These are phyloP conservation scores for Eretmocerus hayati DNA, from an alignment of 2,888 invertebrate species.

Conservation along the genomic window DNA sequence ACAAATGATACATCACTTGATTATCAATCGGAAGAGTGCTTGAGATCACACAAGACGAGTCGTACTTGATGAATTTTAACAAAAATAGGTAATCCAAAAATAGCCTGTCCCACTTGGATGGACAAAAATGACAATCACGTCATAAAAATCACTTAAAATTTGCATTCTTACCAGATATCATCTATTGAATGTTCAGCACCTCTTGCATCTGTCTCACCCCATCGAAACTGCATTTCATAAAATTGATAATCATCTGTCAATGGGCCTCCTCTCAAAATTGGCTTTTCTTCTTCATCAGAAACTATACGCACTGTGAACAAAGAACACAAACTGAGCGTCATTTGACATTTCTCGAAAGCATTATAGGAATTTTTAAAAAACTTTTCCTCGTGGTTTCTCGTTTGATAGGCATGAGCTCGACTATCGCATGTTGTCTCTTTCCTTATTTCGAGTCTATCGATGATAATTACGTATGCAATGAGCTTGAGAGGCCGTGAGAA, in stretches of 20 bases:
- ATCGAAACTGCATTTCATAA: slow-evolving; percentile 31
- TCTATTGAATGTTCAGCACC: slow-evolving; percentile 34
- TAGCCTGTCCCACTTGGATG: not conserved
- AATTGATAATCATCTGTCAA: slow-evolving; percentile 28
- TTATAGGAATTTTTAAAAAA: too few species aligned
- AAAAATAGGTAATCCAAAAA: not conserved
- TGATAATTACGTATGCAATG: too few species aligned
- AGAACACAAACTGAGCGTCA: too few species aligned
- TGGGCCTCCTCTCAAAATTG: slow-evolving; percentile 29
- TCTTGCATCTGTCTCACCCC: slow-evolving; percentile 31
- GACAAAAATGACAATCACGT: not conserved
- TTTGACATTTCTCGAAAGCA: too few species aligned
- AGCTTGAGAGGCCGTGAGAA: too few species aligned
- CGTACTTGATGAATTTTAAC: not conserved
- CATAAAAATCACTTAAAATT: not conserved
- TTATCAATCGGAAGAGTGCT: too few species aligned
- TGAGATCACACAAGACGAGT: too few species aligned
- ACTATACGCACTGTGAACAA: slow-evolving; percentile 15
- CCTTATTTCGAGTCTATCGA: too few species aligned
- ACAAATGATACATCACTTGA: too few species aligned
- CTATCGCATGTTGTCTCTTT: too few species aligned
- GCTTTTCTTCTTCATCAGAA: not conserved
- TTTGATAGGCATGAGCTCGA: too few species aligned
- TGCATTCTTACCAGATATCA: slow-evolving; percentile 32
- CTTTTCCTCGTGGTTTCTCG: too few species aligned